Evolutionary conservation across 1,140 invertebrate genomes (phyloP).

Genomic region (Macrocentrus cingulum): DNA sequence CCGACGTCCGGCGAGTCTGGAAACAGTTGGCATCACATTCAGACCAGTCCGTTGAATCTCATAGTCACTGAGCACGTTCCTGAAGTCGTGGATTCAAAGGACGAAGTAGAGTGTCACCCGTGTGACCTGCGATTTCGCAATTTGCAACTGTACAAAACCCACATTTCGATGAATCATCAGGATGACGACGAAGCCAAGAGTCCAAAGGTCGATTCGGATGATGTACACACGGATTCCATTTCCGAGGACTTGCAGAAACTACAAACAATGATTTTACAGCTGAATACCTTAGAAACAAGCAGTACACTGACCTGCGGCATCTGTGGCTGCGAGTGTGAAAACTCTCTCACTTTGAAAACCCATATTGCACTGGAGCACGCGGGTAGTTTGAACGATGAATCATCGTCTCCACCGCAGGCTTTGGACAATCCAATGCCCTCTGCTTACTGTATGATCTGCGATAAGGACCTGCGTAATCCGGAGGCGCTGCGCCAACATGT

Average conservation of each 20-base stretch:
- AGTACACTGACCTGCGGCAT: slow-evolving; percentile 62
- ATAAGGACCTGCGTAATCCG: slow-evolving; percentile 60
- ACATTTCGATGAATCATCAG: slow-evolving; percentile 52
- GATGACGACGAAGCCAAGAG: slow-evolving; percentile 54
- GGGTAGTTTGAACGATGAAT: slow-evolving; percentile 36
- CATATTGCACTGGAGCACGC: slow-evolving; percentile 67
- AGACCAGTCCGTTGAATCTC: slow-evolving; percentile 66
- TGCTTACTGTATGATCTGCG: slow-evolving; percentile 60
- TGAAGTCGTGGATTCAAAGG: slow-evolving; percentile 45
- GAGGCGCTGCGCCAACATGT: slow-evolving; percentile 65
- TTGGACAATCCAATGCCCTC: slow-evolving; percentile 17
- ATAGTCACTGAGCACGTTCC: slow-evolving; percentile 62
- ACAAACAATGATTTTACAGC: slow-evolving; percentile 88
- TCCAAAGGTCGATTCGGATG: slow-evolving; percentile 41
- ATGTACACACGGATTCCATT: slow-evolving; percentile 60
- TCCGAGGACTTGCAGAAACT: slow-evolving; percentile 83
- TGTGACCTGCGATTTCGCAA: slow-evolving; percentile 64
- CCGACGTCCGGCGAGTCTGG: slow-evolving; percentile 49
- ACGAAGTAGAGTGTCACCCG: slow-evolving; percentile 59
- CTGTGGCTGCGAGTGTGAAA: slow-evolving; percentile 67
- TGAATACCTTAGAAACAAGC: slow-evolving; percentile 73
- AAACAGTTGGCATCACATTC: slow-evolving; percentile 60
- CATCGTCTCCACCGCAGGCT: slow-evolving; percentile 27
- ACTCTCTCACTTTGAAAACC: slow-evolving; percentile 60
- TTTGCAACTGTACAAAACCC: slow-evolving; percentile 59